These are phyloP conservation scores for Microtus montanus DNA, from an alignment of 2,113 vertebrate species.

Conservation along the genomic window DNA sequence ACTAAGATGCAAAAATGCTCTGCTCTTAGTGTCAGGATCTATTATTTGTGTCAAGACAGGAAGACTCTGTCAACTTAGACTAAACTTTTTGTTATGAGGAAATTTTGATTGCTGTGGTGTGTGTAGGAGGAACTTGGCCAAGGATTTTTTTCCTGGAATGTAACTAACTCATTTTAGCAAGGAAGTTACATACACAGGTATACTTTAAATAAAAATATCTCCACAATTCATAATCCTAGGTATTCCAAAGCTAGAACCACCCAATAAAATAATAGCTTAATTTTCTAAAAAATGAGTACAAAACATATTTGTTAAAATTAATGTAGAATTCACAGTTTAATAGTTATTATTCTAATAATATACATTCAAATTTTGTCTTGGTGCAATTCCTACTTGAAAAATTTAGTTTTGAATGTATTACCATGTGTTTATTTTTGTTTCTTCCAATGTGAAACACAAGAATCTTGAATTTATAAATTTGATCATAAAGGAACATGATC, in stretches of 20 bases:
- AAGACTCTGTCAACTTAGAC: slow-evolving; percentile 24
- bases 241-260: background rate
- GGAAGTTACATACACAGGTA: slow-evolving; percentile 34
- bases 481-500: background rate
- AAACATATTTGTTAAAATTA: background rate
- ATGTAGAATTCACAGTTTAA: background rate
- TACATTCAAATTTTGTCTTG: background rate
- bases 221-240: background rate
- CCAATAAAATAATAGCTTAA: background rate
- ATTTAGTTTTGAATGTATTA: background rate
- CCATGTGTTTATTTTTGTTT: background rate
- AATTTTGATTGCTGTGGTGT: slow-evolving; percentile 47
- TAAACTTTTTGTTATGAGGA: slow-evolving; percentile 33
- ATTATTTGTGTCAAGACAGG: background rate
- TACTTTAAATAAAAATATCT: background rate
- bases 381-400: background rate
- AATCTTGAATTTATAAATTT: background rate
- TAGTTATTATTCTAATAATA: background rate
- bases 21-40: background rate
- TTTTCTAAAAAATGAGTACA: slow-evolving; percentile 11
- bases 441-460: background rate
- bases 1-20: background rate
- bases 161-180: slow-evolving; percentile 69
- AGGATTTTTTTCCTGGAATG: slow-evolving; percentile 58
- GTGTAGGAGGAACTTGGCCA: slow-evolving; percentile 26